Percentiles rank a stretch among this genome's conserved stretches.
Evolutionary conservation across 2,888 invertebrate genomes (phyloP).

Genomic region (Xestia xanthographa): DNA sequence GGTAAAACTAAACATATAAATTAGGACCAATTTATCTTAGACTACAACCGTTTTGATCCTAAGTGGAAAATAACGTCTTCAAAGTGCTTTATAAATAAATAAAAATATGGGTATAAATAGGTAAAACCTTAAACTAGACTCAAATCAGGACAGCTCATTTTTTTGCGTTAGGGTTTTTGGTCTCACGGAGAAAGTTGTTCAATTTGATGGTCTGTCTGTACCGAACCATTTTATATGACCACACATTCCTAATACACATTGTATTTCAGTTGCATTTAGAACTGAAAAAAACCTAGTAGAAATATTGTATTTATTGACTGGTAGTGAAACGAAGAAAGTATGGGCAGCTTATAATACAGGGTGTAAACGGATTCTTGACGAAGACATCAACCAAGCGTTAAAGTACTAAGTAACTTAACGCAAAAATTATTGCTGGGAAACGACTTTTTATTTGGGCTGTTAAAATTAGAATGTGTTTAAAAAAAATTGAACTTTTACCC

Average conservation of each 20-base stretch:
- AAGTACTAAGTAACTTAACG: no score
- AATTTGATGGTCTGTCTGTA: background rate
- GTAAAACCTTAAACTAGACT: background rate
- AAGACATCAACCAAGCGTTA: no score
- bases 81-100: conserved; percentile 19
- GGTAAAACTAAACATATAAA: conserved; percentile 19
- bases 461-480: no score
- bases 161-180: background rate
- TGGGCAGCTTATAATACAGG: background rate
- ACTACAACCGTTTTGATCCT: background rate
- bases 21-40: conserved; percentile 21
- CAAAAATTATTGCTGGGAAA: no score
- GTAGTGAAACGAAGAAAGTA: background rate
- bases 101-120: background rate
- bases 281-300: background rate
- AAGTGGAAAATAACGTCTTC: background rate
- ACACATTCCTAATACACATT: background rate
- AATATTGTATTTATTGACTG: background rate
- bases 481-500: no score
- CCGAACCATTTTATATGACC: background rate
- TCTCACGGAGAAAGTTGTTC: background rate
- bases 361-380: no score
- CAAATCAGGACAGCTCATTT: background rate
- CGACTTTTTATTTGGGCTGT: no score
- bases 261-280: background rate